phyloP scores from a whole-genome alignment of 1,140 invertebrate species.

The Papilio polyxenes region DNA sequence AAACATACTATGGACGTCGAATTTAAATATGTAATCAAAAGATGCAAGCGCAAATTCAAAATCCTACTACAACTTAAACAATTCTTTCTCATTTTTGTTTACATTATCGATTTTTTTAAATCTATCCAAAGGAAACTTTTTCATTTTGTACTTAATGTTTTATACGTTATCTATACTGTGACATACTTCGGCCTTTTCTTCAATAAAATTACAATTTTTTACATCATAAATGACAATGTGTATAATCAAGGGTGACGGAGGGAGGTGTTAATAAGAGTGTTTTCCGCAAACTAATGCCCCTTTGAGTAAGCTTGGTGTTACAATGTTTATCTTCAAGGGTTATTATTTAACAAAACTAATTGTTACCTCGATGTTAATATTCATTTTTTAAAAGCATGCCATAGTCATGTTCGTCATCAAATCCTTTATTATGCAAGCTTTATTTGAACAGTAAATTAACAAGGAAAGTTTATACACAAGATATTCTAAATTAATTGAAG shows the following conservation, averaged over 20 bases:
- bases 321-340: slow-evolving; percentile 42
- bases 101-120: not conserved
- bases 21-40: no score
- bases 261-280: slow-evolving; percentile 60
- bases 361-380: not conserved
- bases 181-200: not conserved
- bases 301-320: slow-evolving; percentile 54
- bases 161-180: not conserved
- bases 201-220: not conserved
- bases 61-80: no score
- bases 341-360: slow-evolving; percentile 28
- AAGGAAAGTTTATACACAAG: no score
- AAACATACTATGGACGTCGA: no score
- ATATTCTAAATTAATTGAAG: no score
- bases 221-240: slow-evolving; percentile 29
- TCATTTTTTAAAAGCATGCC: not conserved
- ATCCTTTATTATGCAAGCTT: not conserved
- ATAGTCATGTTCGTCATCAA: not conserved
- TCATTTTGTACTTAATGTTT: not conserved
- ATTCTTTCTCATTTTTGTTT: not conserved
- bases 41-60: no score
- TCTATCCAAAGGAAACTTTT: not conserved
- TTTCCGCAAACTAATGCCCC: slow-evolving; percentile 71
- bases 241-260: slow-evolving; percentile 56
- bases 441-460: no score